phyloP scores from a whole-genome alignment of 2,113 vertebrate genomes.

The Pelodiscus sinensis region DNA sequence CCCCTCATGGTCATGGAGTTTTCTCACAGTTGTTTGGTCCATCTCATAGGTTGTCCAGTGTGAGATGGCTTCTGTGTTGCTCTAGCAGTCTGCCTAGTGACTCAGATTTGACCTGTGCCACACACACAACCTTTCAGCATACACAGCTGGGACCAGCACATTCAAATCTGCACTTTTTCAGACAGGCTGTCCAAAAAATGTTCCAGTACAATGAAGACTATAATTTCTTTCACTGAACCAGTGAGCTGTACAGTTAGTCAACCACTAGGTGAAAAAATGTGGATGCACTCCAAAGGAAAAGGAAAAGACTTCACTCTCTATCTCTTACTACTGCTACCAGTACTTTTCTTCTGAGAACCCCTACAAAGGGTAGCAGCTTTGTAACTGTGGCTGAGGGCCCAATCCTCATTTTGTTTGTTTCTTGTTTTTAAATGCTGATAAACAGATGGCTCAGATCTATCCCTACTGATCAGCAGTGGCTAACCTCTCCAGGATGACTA shows the following conservation, averaged over 20 bases:
- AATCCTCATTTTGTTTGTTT: background rate
- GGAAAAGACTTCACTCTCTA: background rate
- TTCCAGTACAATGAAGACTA: background rate
- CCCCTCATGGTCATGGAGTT: too few species aligned
- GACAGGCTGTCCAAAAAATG: background rate
- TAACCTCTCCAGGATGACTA: background rate
- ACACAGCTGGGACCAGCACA: background rate
- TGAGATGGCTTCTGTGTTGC: too few species aligned
- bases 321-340: background rate
- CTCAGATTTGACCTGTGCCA: too few species aligned
- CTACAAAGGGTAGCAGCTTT: background rate
- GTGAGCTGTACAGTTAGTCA: background rate
- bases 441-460: background rate
- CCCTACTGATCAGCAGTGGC: background rate
- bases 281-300: background rate
- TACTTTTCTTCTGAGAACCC: background rate
- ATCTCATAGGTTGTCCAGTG: too few species aligned
- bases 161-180: background rate
- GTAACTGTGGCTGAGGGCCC: background rate
- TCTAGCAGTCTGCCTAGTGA: too few species aligned
- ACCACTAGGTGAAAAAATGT: background rate
- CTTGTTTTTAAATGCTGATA: background rate
- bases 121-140: background rate
- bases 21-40: too few species aligned
- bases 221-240: background rate